These are phyloP conservation scores for Chymomyza caudatula DNA, from an alignment of 2,888 invertebrate genomes.

Conservation along the genomic window DNA sequence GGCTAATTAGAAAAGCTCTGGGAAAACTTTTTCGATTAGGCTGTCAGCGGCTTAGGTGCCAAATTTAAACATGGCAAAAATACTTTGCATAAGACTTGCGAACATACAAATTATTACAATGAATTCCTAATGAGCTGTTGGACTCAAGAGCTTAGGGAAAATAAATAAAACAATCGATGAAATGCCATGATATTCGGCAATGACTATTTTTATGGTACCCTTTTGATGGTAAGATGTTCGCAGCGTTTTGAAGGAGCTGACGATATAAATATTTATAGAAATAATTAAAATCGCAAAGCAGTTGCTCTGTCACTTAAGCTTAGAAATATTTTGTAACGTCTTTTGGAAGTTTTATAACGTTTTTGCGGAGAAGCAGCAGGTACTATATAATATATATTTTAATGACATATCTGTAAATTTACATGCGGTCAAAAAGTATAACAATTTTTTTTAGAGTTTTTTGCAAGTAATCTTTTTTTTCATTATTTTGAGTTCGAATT, in stretches of 20 bases:
- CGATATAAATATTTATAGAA: too few relatives aligned
- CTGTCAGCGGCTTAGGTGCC: neutral
- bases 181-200: neutral
- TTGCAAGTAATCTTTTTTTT: too few relatives aligned
- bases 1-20: neutral
- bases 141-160: neutral
- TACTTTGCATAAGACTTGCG: neutral
- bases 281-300: too few relatives aligned
- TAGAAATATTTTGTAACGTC: too few relatives aligned
- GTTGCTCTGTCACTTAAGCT: too few relatives aligned
- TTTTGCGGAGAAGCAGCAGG: too few relatives aligned
- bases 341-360: too few relatives aligned
- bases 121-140: constrained; percentile 33
- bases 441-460: too few relatives aligned
- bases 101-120: constrained; percentile 30
- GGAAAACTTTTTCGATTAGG: neutral
- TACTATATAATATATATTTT: too few relatives aligned
- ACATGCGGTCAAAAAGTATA: too few relatives aligned
- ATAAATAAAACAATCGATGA: neutral
- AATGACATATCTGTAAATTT: too few relatives aligned
- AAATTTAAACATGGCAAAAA: neutral
- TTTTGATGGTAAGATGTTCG: neutral
- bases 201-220: neutral
- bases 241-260: neutral
- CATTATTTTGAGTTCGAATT: too few relatives aligned